Base-by-base conservation (phyloP, 2,797 vertebrate genomes). In the Dryobates pubescens region DNA sequence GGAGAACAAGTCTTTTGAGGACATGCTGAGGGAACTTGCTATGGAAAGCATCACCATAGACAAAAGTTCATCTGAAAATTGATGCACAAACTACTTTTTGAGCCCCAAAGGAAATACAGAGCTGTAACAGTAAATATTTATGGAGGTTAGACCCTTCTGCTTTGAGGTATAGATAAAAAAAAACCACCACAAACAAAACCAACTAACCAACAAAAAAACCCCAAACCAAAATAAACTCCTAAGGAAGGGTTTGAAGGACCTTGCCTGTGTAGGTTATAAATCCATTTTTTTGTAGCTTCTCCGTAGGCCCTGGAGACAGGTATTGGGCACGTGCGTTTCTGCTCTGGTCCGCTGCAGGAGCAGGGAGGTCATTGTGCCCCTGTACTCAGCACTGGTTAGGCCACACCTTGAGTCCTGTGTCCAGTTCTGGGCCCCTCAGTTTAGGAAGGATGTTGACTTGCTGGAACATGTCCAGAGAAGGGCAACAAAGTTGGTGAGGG, bases 231-330 rank as follows among this genome's bases (percentile, higher is more conserved):
- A 13, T 13, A 51, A 51, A 0, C 6, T 81, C 11, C 34, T 77
- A 4, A 61, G 38, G 29, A 53, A 61, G 24, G 3, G 7, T 82
- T 86, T 64, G 53, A 22, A 51, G n/a, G 12, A 27, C 24, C 17
- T 18, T 67, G 73, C 29, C 13, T 1, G 0, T 32, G 24, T 29
- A 41, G 9, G 8, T 53, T 43, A 6, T 45, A 5, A 64, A n/a
- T 72, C 10, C 8, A 5, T 73, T 78, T 68, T 41, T 90, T 11
- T 70, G 13, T 73, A 51, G 19, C 7, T 84, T 73, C 27, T 69
- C 56, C 0, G 0, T 6, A 45, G n/a, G 5, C 59, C 38, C 53
- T 13, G 2, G 10, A 58, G 20, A 9, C 12, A 69, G 45, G 3
- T 69, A 2, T 9, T 53, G n/a, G 64, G 80, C 38, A 24, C 5